Evolutionary conservation across 2,113 vertebrate genomes (phyloP), one percentile per base, ranked within the genome.

Genomic region (Vidua chalybeata): DNA sequence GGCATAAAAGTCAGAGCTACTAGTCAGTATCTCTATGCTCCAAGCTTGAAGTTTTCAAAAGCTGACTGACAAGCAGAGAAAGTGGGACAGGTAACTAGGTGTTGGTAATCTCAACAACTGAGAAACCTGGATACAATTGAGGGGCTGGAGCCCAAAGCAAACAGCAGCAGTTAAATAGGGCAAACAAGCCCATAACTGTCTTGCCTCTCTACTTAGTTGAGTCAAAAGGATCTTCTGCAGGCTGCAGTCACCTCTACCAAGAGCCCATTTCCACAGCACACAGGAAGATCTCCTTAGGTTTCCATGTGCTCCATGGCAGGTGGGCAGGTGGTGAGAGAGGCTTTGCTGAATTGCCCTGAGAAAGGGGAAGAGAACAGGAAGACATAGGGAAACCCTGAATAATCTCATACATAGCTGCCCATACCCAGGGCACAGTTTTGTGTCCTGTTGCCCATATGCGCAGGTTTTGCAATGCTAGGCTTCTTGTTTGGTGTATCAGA

Each of bases 231-330:
- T 90, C 13, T 77, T 33, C 51, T 55, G 51, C 26, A 84, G 33
- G 8, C 33, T 78, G 26, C 3, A 7, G 5, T 43, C 56, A 35
- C 27, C 18, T 74, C 30, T 71, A 39, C 35, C 28, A 61, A 37
- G 9, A 64, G 10, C 2, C 9, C 8, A 18, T 49, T 89, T 89
- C 19, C n/a, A 56, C 10, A 76, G 28, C 3, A 23, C 45, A 16
- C 10, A 45, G 39, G 37, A 77, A 46, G 30, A 35, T 64, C 11
- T 83, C n/a, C 48, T 48, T 67, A 48, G 10, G 2, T n/a, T 85
- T 51, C 71, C 0, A 0, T 62, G n/a, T 49, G 10, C 10, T 90
- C n/a, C 2, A 2, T 24, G 14, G 8, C 10, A 16, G 41, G 9
- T 15, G 8, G 43, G 37, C 15, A 61, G 49, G 6, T 26, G 16